Evolutionary conservation across 2,113 vertebrate species (phyloP).

Genomic region (Argyrosomus japonicus): DNA sequence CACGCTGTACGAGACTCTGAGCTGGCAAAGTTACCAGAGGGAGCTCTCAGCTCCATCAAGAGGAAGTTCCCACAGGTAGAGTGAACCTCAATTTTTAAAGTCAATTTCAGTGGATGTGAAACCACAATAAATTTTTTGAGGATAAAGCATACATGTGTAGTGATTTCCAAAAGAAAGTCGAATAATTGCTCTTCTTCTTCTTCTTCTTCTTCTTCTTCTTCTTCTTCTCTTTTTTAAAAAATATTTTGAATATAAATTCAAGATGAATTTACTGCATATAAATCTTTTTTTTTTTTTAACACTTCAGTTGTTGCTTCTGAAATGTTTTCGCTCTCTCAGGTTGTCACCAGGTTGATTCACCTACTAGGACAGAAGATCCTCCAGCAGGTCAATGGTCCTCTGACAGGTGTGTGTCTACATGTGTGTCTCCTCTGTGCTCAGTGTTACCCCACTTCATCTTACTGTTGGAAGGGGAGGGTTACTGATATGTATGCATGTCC

Average conservation of each 20-base stretch:
- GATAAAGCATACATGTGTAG: neutral
- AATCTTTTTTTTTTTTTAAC: too few relatives aligned
- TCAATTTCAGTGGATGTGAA: neutral
- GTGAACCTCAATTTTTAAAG: neutral
- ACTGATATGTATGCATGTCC: constrained; percentile 19
- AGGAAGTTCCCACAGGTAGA: constrained; percentile 94
- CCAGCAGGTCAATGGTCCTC: constrained; percentile 89
- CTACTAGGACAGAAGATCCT: constrained; percentile 96
- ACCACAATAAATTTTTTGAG: neutral
- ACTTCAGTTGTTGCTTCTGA: too few relatives aligned
- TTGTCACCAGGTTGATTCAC: constrained; percentile 95
- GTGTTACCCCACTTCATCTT: neutral
- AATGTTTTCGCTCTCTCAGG: constrained; percentile 77
- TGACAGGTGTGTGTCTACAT: constrained; percentile 83
- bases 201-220: too few relatives aligned
- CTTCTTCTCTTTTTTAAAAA: too few relatives aligned
- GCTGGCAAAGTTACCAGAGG: constrained; percentile 94
- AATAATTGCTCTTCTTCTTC: constrained; percentile 8
- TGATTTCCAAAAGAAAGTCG: neutral
- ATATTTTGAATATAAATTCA: neutral
- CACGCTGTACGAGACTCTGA: constrained; percentile 95
- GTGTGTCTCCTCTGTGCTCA: neutral
- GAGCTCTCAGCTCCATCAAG: constrained; percentile 94
- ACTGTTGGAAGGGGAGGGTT: neutral
- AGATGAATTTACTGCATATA: neutral